These are phyloP conservation scores for Acanthosepion pharaonis DNA, from an alignment of 2,888 invertebrate species.

Conservation along the genomic window DNA sequence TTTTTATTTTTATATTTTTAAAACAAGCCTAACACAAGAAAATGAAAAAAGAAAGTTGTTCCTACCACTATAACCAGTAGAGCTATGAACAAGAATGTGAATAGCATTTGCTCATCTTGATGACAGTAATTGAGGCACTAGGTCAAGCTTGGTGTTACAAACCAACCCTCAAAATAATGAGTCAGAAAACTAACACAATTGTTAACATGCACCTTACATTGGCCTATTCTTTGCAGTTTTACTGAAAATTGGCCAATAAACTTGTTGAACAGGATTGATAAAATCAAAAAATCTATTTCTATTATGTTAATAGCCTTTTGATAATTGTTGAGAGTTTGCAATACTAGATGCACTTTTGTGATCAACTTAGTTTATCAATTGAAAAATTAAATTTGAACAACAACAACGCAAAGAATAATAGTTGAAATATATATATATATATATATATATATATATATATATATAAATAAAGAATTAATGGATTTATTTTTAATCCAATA, in stretches of 20 bases:
- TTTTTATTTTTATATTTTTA: background rate
- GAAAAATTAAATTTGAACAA: no score
- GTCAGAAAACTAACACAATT: background rate
- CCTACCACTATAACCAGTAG: background rate
- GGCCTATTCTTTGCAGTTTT: background rate
- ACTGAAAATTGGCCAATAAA: background rate
- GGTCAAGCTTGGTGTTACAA: background rate
- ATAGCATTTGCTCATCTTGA: background rate
- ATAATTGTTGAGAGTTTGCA: background rate
- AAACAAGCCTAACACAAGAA: no score
- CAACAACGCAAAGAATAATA: no score
- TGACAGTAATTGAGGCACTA: background rate
- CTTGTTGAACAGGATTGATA: background rate
- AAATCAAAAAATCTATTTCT: background rate
- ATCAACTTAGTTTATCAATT: no score
- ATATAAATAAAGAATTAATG: no score
- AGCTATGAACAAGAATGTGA: background rate
- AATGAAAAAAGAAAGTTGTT: background rate
- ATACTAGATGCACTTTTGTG: no score
- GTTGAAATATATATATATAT: no score
- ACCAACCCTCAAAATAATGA: background rate
- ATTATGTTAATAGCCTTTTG: background rate
- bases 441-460: no score
- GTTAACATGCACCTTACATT: background rate
- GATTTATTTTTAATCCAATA: no score